Evolutionary conservation across 2,888 invertebrate genomes (phyloP).

Genomic region (Scrobipalpa costella): DNA sequence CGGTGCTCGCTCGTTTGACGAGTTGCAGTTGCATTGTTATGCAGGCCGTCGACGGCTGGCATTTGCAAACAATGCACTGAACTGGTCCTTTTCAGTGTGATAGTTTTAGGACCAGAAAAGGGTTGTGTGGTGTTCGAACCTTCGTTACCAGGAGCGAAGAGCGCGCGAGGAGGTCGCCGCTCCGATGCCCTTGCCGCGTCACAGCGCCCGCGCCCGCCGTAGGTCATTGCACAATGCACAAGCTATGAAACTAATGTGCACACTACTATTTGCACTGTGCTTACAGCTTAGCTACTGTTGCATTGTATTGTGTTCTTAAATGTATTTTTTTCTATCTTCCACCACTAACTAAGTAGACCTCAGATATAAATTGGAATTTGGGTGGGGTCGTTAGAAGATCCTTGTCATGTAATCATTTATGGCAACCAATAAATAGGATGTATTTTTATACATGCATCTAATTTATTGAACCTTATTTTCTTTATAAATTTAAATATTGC

Average conservation of each 20-base stretch:
- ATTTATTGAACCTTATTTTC: too few species aligned
- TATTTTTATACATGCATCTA: too few species aligned
- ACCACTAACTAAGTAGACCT: too few species aligned
- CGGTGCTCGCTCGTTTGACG: conserved; percentile 31
- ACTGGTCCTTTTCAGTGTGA: conserved; percentile 52
- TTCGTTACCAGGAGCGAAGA: conserved; percentile 67
- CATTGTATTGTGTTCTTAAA: too few species aligned
- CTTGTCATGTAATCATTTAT: too few species aligned
- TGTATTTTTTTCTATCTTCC: too few species aligned
- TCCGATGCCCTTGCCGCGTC: conserved; percentile 55
- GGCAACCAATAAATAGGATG: too few species aligned
- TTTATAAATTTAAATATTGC: too few species aligned
- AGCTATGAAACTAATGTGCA: conserved; percentile 18
- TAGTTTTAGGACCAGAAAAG: conserved; percentile 68
- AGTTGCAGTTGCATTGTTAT: conserved; percentile 36
- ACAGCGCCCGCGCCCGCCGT: conserved; percentile 37
- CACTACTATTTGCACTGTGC: conserved; percentile 4
- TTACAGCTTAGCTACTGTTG: not conserved
- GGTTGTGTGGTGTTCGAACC: conserved; percentile 69
- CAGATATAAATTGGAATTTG: too few species aligned
- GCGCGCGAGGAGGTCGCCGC: conserved; percentile 47
- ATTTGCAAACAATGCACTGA: conserved; percentile 53
- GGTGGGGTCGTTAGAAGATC: too few species aligned
- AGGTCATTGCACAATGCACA: conserved; percentile 53
- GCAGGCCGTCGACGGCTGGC: conserved; percentile 31